Evolutionary conservation across 2,797 vertebrate genomes (phyloP), one percentile per base, ranked within the genome.

Genomic region (Melanotaenia nigrans): DNA sequence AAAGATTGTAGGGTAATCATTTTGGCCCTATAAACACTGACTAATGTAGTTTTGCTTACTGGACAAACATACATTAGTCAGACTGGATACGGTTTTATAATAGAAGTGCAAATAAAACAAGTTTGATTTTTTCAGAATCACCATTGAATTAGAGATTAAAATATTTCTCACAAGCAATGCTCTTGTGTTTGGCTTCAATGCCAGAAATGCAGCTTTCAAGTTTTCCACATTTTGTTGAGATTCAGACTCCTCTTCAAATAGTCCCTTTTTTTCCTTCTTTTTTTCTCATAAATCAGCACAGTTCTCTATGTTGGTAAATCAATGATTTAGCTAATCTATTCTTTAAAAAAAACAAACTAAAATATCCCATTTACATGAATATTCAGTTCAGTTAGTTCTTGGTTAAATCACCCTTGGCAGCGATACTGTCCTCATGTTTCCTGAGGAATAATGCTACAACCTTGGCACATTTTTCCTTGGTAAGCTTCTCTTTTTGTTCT

Each of bases 1-100:
- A 77, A 86, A 87, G 77, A 78, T 77, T 77, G 83, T 78, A 66
- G 72, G 73, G 53, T 86, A 82, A 85, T 51, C 62, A 87, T 82
- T 77, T 79, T 81, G 84, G 86, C 79, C 73, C 77, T 75, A 22
- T 83, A 85, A 83, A 85, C 77, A 77, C 78, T 87, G 85, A 86
- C 80, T 82, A 83, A 90, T 90, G 85, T 65, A 78, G 81, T 64
- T 84, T 75, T 82, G 72, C 73, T 67, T 71, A 56, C 76, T 85
- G 75, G 71, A 77, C 71, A 89, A 88, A 90, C 85, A 90, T 65
- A 68, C 78, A 89, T 90, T 81, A 87, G 77, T 85, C 83, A 87
- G 81, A 58, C 75, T 85, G 68, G 73, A 56, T 76, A 65, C 55
- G 75, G 56, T n/a, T 73, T 54, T 78, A 61, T 78, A 73, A 78